phyloP scores from a whole-genome alignment of 2,888 invertebrate genomes.

The Hoplodrina ambigua region DNA sequence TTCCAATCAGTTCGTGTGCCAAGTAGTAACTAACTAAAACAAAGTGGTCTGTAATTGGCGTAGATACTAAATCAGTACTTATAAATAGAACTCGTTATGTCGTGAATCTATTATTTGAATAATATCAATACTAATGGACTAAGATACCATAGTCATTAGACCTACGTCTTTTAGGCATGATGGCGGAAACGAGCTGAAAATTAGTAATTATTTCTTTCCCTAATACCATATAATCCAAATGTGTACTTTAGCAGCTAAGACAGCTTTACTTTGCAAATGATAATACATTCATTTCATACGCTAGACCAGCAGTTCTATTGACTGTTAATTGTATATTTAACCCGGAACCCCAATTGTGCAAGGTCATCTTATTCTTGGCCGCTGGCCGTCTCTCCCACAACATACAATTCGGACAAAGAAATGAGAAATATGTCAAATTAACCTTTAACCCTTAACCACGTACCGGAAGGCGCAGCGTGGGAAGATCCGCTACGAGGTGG shows the following conservation, averaged over 20 bases:
- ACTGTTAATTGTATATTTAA: no score
- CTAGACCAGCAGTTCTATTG: no score
- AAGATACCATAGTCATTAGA: neutral
- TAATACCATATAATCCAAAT: no score
- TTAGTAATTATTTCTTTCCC: no score
- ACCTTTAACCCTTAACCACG: neutral
- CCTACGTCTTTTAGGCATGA: neutral
- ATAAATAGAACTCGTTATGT: slow-evolving; percentile 20
- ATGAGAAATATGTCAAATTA: neutral
- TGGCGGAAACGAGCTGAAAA: neutral
- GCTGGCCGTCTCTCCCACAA: neutral
- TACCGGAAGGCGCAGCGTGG: no score
- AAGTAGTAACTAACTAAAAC: slow-evolving; percentile 45
- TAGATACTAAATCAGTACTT: slow-evolving; percentile 19
- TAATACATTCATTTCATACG: no score
- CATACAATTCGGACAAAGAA: neutral
- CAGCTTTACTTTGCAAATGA: no score
- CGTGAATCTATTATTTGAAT: slow-evolving; percentile 21
- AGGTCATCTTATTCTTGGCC: no score
- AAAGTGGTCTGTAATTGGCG: slow-evolving; percentile 33
- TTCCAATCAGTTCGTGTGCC: slow-evolving; percentile 55
- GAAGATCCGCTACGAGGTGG: no score
- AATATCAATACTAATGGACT: neutral
- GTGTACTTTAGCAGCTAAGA: no score
- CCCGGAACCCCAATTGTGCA: no score